phyloP scores from a whole-genome alignment of 92 coral and sea anemone species.

The Metridium senile region DNA sequence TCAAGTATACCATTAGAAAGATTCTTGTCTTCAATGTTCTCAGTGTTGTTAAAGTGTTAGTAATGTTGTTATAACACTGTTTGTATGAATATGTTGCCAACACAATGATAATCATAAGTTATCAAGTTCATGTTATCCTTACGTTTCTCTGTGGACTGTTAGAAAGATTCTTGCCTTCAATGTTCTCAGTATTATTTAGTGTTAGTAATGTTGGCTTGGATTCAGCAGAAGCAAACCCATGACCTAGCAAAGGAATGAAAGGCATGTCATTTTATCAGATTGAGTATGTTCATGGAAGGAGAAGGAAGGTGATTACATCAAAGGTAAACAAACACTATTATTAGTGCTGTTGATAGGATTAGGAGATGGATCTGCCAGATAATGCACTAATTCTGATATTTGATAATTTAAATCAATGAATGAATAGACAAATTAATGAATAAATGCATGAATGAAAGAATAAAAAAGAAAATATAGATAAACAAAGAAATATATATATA shows the following conservation, averaged over 20 bases:
- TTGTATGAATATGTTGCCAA: no score
- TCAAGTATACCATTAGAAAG: no score
- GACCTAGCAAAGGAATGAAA: conserved; percentile 9
- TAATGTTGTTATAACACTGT: no score
- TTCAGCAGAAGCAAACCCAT: conserved; percentile 20
- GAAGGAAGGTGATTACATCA: not conserved
- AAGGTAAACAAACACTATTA: conserved; percentile 4
- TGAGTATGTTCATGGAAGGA: not conserved
- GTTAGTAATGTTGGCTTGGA: conserved; percentile 17
- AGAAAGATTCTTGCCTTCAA: conserved; percentile 8
- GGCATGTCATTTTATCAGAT: not conserved
- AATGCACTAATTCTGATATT: no score
- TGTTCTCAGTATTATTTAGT: conserved; percentile 1
- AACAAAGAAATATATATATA: no score
- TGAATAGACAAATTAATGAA: no score
- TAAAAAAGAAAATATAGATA: no score
- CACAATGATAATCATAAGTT: not conserved
- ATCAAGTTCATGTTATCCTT: not conserved
- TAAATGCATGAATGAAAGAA: no score
- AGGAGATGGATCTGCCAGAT: no score
- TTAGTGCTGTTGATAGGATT: no score
- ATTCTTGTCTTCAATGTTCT: no score
- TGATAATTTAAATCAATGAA: no score
- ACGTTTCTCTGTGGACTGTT: conserved; percentile 20
- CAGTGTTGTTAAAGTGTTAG: not conserved